Evolutionary conservation across 2,113 vertebrate species (phyloP), one percentile per base, ranked within the genome.

Genomic region (Isichthys henryi): DNA sequence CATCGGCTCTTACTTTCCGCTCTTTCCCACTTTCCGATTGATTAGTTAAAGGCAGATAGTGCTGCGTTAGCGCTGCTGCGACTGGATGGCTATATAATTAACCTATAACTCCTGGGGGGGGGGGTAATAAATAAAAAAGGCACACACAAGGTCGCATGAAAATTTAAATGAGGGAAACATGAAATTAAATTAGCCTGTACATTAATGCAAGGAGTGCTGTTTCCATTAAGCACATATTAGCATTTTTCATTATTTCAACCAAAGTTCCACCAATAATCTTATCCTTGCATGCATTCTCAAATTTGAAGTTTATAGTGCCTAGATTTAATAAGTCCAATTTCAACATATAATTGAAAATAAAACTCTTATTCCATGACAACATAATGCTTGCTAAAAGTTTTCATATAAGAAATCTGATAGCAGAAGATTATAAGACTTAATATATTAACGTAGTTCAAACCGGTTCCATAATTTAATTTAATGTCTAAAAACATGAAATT

Each of bases 301-400:
- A 88, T 62, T 66, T 88, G 0, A 88, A 80, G 35, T 58, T 62
- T 62, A 53, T 45, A 7, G 85, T 87, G 85, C 11, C 85, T 87
- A 53, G n/a, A 80, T 77, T 80, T 74, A 88, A 88, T 70, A 88
- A 88, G 45, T 31, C 87, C 70, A 50, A 35, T 80, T 88, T 88
- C 49, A 80, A 31, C 62, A 43, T 45, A 5, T 77, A 89, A 31
- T 43, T 89, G 48, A 89, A 83, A 56, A 83, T 89, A 46, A 83
- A 48, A 80, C 49, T 56, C 4, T 82, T 82, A 56, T 43, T 89
- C 70, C 50, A 87, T 87, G 85, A 39, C n/a, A 87, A 53, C 35
- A 19, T 35, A 82, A 39, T 83, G 49, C 48, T 83, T 45, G 48
- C 19, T 53, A 83, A 53, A 89, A 87, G 17, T 53, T 19, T 53